Percentiles rank a stretch among this genome's conserved stretches.
These are phyloP conservation scores for Merluccius polli DNA, from an alignment of 2,797 vertebrate genomes.

Conservation along the genomic window DNA sequence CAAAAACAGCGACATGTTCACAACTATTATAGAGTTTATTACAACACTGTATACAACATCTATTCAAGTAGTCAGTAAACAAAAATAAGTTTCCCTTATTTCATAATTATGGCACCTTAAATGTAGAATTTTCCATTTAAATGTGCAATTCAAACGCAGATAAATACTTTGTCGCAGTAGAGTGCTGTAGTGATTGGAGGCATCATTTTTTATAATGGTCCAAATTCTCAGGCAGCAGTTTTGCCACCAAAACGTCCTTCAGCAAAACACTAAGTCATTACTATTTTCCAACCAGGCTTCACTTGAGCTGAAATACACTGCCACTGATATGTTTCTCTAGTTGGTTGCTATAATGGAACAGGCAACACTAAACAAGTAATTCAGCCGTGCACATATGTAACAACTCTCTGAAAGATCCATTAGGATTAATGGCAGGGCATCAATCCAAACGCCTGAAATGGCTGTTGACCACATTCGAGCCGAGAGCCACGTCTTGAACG, in stretches of 20 bases:
- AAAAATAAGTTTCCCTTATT: not conserved
- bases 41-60: constrained; percentile 1
- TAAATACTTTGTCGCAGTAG: not conserved
- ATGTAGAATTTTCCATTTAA: not conserved
- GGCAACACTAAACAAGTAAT: not conserved
- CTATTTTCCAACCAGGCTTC: not conserved
- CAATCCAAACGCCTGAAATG: not conserved
- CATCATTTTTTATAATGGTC: not conserved
- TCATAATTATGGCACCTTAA: constrained; percentile 1
- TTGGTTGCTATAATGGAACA: not conserved
- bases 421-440: not conserved
- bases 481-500: not conserved
- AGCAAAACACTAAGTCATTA: constrained; percentile 1
- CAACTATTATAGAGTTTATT: not conserved
- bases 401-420: not conserved
- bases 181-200: not conserved
- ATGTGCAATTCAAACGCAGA: not conserved
- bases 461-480: not conserved
- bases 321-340: not conserved
- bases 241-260: not conserved
- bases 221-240: not conserved
- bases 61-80: not conserved
- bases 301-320: not conserved
- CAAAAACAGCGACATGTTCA: not conserved
- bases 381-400: not conserved